phyloP scores from a whole-genome alignment of 2,113 vertebrate genomes.

The Patagioenas fasciata region DNA sequence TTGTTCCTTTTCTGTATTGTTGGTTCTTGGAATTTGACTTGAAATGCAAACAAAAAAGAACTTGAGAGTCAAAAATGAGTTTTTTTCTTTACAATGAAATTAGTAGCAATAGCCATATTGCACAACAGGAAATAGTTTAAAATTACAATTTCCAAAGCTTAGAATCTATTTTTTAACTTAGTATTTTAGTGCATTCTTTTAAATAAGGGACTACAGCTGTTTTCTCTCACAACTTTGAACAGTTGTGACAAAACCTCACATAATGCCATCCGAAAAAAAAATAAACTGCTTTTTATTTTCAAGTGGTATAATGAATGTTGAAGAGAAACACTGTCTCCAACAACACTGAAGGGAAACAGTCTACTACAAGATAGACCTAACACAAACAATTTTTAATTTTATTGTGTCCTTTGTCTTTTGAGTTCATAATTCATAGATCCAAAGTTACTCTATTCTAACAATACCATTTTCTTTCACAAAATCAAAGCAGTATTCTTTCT shows the following conservation, averaged over 20 bases:
- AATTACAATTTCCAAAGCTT: background rate
- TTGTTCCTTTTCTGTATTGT: background rate
- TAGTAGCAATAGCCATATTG: background rate
- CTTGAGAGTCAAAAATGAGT: background rate
- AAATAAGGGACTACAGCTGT: background rate
- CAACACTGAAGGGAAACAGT: background rate
- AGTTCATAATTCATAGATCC: background rate
- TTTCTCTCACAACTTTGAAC: background rate
- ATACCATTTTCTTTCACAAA: background rate
- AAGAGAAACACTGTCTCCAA: background rate
- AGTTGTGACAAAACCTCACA: background rate
- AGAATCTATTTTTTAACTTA: background rate
- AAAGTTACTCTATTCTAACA: background rate
- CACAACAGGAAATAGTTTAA: background rate
- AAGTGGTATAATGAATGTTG: background rate
- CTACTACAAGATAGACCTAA: background rate
- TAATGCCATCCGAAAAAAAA: background rate
- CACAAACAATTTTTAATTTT: background rate
- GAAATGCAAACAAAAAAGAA: background rate
- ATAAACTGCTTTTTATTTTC: background rate
- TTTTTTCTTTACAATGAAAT: background rate
- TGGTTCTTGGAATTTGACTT: background rate
- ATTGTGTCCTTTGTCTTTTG: background rate
- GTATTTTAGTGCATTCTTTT: background rate
- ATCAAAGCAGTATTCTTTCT: background rate